These are phyloP conservation scores for Athene cunicularia DNA, from an alignment of 2,113 vertebrate species.

Conservation along the genomic window DNA sequence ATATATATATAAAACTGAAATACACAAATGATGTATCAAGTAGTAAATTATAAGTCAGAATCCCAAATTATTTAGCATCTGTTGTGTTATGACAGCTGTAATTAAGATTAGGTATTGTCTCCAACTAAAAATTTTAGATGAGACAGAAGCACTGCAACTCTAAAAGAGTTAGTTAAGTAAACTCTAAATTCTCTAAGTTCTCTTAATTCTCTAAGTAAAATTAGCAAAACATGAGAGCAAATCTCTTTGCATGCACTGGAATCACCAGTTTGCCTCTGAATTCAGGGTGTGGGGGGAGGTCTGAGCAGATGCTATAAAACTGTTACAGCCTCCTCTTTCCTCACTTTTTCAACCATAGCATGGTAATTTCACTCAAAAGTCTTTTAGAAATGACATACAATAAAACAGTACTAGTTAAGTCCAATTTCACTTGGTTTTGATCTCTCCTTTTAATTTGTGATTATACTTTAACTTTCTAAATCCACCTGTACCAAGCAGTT, in stretches of 20 bases:
- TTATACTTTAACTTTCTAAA: neutral
- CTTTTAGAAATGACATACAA: neutral
- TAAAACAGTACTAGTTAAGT: neutral
- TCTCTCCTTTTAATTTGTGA: neutral
- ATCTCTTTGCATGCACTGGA: neutral
- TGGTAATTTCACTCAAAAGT: neutral
- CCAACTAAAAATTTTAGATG: neutral
- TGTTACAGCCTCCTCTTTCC: neutral
- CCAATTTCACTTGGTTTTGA: neutral
- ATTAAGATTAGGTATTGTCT: neutral
- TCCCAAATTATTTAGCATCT: no score
- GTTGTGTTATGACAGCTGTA: no score
- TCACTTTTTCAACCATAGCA: neutral
- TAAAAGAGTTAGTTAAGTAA: neutral
- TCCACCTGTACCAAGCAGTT: neutral
- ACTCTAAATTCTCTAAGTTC: neutral
- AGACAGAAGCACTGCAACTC: neutral
- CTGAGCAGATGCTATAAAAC: neutral
- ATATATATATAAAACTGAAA: neutral
- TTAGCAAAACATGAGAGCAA: neutral
- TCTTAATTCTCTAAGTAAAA: neutral
- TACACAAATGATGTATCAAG: neutral
- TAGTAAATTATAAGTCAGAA: no score
- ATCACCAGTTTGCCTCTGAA: neutral
- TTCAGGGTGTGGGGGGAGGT: fast-evolving